Conservation (phyloP, 2,113 vertebrate genomes). For the Perca flavescens region DNA sequence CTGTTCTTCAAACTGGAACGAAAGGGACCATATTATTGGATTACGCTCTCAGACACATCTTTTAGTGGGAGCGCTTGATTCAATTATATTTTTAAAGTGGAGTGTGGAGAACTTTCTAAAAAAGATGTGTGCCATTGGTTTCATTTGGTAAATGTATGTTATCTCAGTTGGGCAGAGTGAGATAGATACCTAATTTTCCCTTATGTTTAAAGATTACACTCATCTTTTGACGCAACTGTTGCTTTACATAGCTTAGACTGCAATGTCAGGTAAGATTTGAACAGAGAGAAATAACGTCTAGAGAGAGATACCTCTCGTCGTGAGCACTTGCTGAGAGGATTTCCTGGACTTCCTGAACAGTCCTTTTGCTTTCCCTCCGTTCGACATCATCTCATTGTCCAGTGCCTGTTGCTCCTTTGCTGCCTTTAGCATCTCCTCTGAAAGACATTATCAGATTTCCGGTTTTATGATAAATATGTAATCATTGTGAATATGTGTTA, state of each 20-base stretch:
- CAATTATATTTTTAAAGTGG: conserved; percentile 52
- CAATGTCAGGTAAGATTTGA: not conserved
- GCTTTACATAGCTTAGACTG: not conserved
- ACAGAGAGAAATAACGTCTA: not conserved
- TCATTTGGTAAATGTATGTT: conserved; percentile 58
- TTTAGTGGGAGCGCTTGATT: conserved; percentile 60
- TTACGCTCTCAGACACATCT: conserved; percentile 63
- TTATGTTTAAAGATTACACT: conserved; percentile 11
- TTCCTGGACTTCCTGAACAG: conserved; percentile 89
- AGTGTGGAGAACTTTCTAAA: conserved; percentile 40
- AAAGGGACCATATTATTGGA: conserved; percentile 72
- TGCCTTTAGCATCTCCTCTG: conserved; percentile 91
- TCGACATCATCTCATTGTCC: conserved; percentile 87
- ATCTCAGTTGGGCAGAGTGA: not conserved
- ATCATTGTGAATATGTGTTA: not conserved
- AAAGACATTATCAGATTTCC: conserved; percentile 28
- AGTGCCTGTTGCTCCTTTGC: conserved; percentile 89
- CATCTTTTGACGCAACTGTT: not conserved
- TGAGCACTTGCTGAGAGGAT: conserved; percentile 83
- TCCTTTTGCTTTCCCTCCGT: conserved; percentile 80
- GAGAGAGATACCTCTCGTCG: conserved; percentile 85
- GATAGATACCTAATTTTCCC: not conserved
- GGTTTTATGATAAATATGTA: not conserved
- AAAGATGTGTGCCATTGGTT: conserved; percentile 24
- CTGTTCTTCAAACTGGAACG: conserved; percentile 56